A percentile compares a stretch with the other conserved stretches of the same genome.
Conservation (phyloP, 2,113 vertebrate genomes). For the Nymphicus hollandicus region DNA sequence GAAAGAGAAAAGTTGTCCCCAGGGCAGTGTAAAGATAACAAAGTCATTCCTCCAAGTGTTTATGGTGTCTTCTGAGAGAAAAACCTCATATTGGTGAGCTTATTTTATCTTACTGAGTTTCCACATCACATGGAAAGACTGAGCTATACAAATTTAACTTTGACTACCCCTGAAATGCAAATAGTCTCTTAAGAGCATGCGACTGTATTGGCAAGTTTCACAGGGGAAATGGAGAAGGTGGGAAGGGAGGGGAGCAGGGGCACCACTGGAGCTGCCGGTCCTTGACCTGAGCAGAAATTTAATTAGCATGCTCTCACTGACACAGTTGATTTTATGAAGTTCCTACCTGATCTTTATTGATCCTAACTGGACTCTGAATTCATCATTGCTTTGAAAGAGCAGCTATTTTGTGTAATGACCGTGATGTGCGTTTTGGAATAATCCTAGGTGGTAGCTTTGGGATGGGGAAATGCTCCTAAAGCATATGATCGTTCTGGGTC, state of each 20-base stretch:
- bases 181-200: not conserved
- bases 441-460: not conserved
- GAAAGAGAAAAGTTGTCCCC: not conserved
- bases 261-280: not conserved
- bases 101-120: not conserved
- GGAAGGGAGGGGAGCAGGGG: not conserved
- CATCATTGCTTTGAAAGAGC: not conserved
- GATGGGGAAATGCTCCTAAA: not conserved
- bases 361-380: not conserved
- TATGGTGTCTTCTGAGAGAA: not conserved
- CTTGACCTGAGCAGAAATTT: not conserved
- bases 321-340: not conserved
- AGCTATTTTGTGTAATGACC: not conserved
- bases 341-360: not conserved
- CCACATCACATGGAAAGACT: not conserved
- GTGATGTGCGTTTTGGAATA: not conserved
- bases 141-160: not conserved
- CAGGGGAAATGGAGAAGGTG: not conserved
- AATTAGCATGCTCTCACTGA: not conserved
- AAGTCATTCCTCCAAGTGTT: not conserved
- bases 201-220: not conserved
- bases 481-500: not conserved
- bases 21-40: not conserved
- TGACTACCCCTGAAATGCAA: not conserved
- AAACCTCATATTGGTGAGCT: not conserved